Base-by-base conservation (phyloP, 2,888 invertebrate genomes). In the Drosophila mimetica region DNA sequence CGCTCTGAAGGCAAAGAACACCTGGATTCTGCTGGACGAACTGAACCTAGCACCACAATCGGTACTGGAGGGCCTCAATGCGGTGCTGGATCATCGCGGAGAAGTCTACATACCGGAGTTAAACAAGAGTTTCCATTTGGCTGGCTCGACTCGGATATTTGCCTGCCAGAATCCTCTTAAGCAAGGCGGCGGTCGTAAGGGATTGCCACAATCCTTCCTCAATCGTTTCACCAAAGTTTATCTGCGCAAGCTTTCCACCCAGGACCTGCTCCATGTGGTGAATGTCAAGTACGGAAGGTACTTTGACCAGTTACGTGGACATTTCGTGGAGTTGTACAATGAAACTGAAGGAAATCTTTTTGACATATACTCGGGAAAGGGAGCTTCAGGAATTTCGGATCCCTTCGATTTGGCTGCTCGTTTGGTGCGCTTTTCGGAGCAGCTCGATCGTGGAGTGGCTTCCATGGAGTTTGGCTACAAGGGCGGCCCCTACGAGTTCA, bases 11-110 rank as follows among this genome's bases (percentile, higher is more conserved):
- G 94, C 95, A 51, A 97, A 98, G 11, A 90, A 90, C 54, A 95
- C 98, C 81, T 99, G 99, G 99, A 96, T 99, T 79, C 93, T 99
- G 18, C 93, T 99, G 25, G 99, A 99, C 91, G 99, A 99, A 93
- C 93, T 99, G 75, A 99, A 99, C 93, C 93, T 99, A 74, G 99
- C 99, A 0, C 98, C 99, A 0, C 99, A 99, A 91, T 97, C 99
- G 0, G 99, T 99, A 0, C 93, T 99, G 13, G 99, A 99, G 93
- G 99, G 99, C 28, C 93, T 99, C 3, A 99, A 99, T 90, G 99
- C 99, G 0, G 99, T 99, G 88, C 93, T 99, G 59, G 99, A 99
- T 93, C 99, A 99, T 90, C 94, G 99, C 84, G 97, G 97, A 0
- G 97, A 98, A 92, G 95, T 99, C 20, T 99, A 94, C 90, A 96